phyloP scores from a whole-genome alignment of 2,888 invertebrate genomes.

The Amiota communis region DNA sequence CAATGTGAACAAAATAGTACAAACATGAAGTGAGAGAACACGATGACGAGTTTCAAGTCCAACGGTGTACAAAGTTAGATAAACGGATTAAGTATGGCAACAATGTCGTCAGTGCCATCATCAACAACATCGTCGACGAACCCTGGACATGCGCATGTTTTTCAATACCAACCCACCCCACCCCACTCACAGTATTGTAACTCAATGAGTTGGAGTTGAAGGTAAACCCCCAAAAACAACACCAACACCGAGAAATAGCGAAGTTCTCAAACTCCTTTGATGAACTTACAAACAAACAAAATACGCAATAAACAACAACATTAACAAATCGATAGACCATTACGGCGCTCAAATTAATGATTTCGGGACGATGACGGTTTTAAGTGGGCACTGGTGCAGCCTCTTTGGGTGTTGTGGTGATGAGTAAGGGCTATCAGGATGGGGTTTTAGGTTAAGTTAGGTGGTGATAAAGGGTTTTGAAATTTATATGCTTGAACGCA shows the following conservation, averaged over 20 bases:
- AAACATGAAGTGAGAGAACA: conserved; percentile 41
- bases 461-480: neutral
- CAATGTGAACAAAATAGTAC: conserved; percentile 45
- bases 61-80: conserved; percentile 73
- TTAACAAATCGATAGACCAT: conserved; percentile 56
- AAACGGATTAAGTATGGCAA: conserved; percentile 72
- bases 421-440: neutral
- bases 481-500: too few species aligned
- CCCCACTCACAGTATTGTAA: conserved; percentile 27
- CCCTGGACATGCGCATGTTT: conserved; percentile 16
- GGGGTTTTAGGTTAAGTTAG: neutral
- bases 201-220: conserved; percentile 3
- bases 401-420: neutral
- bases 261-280: conserved; percentile 28
- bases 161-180: conserved; percentile 31
- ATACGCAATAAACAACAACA: conserved; percentile 43
- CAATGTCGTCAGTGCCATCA: conserved; percentile 51
- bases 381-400: too few species aligned
- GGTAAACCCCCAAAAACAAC: neutral
- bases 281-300: conserved; percentile 34
- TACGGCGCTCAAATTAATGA: conserved; percentile 50
- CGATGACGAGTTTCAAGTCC: conserved; percentile 64
- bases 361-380: conserved; percentile 11
- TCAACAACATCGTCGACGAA: conserved; percentile 44
- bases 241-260: neutral